Evolutionary conservation across 2,888 invertebrate genomes (phyloP), one percentile per base, ranked within the genome.

Genomic region (Girardia tigrina): DNA sequence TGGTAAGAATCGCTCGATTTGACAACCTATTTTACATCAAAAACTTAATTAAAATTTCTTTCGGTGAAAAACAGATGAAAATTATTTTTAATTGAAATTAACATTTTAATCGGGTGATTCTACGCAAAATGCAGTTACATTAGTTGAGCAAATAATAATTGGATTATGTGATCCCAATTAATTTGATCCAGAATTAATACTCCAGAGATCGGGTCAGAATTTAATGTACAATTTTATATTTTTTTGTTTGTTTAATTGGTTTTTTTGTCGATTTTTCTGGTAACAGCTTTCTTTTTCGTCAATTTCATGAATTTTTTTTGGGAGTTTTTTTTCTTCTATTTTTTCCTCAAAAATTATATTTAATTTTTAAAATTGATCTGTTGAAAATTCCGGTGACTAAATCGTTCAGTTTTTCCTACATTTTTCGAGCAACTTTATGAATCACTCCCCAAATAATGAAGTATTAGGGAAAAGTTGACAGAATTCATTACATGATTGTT

Each of bases 61-160:
- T 56, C 56, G 56, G 23, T 56, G 56, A n/a, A 56, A 56, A 56
- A 56, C 56, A 56, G 56, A 56, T 23, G 56, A 56, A 56, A 56
- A 56, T 56, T 56, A 56, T 56, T 56, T 56, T 56, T 56, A 56
- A 56, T 56, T 56, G 56, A 56, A 56, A 56, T 56, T 56, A 56
- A 56, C 56, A 56, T 56, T 56, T 56, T 56, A 56, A 56, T 56
- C 56, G 56, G 56, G 56, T 56, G 20, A 56, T 20, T 56, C 56
- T 56, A 56, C 56, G 56, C 56, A 56, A 56, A 56, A 56, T 56
- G 56, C 56, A 56, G 56, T 56, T 56, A 56, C 56, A 56, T 56
- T 56, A n/a, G 56, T 56, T 23, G 23, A 56, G 20, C 20, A 56
- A 56, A 56, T 56, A 56, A 56, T 56, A 56, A 56, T 56, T 56